Evolutionary conservation across 2,888 invertebrate genomes (phyloP).

Genomic region (Mycalesis mineus): DNA sequence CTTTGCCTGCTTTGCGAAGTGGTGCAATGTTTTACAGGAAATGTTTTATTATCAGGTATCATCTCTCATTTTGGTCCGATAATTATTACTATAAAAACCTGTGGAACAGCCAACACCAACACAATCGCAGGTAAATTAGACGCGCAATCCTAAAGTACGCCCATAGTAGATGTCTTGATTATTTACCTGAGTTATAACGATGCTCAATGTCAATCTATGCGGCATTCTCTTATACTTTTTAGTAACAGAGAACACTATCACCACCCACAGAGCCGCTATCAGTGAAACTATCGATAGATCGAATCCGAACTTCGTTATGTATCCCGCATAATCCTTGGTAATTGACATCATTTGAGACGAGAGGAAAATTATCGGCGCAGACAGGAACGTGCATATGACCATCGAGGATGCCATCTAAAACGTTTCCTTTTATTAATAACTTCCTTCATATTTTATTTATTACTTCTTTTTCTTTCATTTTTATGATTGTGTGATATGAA

Average conservation of each 20-base stretch:
- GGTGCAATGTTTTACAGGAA: too few relatives aligned
- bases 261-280: constrained; percentile 87
- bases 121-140: too few relatives aligned
- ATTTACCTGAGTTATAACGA: constrained; percentile 87
- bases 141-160: too few relatives aligned
- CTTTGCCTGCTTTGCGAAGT: too few relatives aligned
- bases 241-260: constrained; percentile 84
- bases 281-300: constrained; percentile 90
- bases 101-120: too few relatives aligned
- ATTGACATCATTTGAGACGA: constrained; percentile 95
- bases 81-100: too few relatives aligned
- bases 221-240: constrained; percentile 88
- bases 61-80: too few relatives aligned
- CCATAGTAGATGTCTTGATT: neutral
- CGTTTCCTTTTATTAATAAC: neutral
- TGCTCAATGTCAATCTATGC: constrained; percentile 87
- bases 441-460: too few relatives aligned
- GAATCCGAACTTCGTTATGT: constrained; percentile 88
- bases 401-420: constrained; percentile 92
- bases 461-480: too few relatives aligned
- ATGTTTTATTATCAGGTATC: too few relatives aligned
- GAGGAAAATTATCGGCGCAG: constrained; percentile 96
- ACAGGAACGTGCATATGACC: constrained; percentile 96
- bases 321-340: constrained; percentile 86
- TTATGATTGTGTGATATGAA: too few relatives aligned